These are phyloP conservation scores for Caenorhabditis plicata DNA, from an alignment of 2,888 invertebrate genomes.

Conservation along the genomic window DNA sequence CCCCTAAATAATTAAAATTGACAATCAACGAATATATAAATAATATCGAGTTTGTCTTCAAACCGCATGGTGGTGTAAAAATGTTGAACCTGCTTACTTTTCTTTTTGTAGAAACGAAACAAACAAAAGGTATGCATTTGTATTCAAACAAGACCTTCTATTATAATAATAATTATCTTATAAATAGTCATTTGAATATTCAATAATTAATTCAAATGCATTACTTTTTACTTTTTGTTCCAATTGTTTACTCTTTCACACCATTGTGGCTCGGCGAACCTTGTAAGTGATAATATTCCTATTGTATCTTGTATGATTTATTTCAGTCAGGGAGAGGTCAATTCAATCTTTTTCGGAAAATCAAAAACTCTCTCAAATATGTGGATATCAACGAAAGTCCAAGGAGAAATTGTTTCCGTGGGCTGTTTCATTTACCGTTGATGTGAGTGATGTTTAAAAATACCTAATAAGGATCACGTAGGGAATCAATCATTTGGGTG, in stretches of 20 bases:
- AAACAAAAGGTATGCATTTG: too few species aligned
- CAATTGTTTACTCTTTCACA: slow-evolving; percentile 4
- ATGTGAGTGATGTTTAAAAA: slow-evolving; percentile 3
- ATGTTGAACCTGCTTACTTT: too few species aligned
- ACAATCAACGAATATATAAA: too few species aligned
- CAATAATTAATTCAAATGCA: too few species aligned
- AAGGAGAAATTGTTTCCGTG: slow-evolving; percentile 44
- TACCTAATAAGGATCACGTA: slow-evolving; percentile 3
- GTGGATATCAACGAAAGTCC: slow-evolving; percentile 20
- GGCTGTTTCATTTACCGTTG: slow-evolving; percentile 53
- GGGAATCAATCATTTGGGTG: slow-evolving; percentile 54
- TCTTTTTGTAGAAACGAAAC: too few species aligned
- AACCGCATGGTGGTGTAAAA: too few species aligned
- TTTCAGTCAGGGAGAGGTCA: slow-evolving; percentile 18
- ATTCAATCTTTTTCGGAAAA: slow-evolving; percentile 6
- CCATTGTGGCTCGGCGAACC: slow-evolving; percentile 26
- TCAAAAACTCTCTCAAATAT: slow-evolving; percentile 3
- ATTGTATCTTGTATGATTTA: too few species aligned
- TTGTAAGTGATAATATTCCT: slow-evolving; percentile 20
- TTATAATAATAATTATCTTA: too few species aligned
- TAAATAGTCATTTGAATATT: too few species aligned
- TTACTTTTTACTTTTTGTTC: slow-evolving; percentile 7
- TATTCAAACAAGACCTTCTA: too few species aligned
- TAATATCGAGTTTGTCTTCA: too few species aligned
- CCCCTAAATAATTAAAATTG: too few species aligned